Percentiles rank a stretch among this genome's conserved stretches.
These are phyloP conservation scores for Danio albolineatus DNA, from an alignment of 2,797 vertebrate species.

Conservation along the genomic window DNA sequence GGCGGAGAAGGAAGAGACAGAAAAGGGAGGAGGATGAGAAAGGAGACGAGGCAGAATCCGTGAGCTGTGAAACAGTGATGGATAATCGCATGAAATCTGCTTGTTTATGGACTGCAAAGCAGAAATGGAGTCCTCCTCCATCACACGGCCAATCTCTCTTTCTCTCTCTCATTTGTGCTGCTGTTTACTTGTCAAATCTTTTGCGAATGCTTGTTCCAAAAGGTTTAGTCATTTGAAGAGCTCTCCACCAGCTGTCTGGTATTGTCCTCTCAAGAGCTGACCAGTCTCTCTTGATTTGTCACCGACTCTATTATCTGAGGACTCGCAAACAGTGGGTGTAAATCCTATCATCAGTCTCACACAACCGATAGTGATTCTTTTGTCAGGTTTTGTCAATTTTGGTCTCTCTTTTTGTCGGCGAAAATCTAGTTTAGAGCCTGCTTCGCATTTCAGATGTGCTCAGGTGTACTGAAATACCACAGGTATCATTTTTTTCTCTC, in stretches of 20 bases:
- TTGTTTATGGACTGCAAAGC: constrained; percentile 44
- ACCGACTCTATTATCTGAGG: constrained; percentile 55
- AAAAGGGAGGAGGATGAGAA: constrained; percentile 41
- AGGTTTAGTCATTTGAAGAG: constrained; percentile 70
- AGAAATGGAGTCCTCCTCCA: constrained; percentile 38
- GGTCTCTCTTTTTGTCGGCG: background rate
- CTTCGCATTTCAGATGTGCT: too few relatives aligned
- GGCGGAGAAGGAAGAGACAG: constrained; percentile 46
- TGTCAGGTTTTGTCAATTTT: background rate
- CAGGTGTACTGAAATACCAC: too few relatives aligned
- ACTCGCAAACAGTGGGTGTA: background rate
- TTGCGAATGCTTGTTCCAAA: constrained; percentile 64
- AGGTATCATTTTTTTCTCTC: too few relatives aligned
- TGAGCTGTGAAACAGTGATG: constrained; percentile 49
- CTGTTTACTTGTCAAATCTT: constrained; percentile 64
- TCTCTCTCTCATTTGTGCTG: constrained; percentile 31
- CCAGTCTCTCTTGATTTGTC: constrained; percentile 65
- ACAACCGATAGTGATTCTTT: background rate
- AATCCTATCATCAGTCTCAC: constrained; percentile 25
- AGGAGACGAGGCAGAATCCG: constrained; percentile 32
- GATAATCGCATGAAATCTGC: constrained; percentile 53
- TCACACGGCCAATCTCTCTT: constrained; percentile 7
- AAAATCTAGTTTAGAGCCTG: background rate
- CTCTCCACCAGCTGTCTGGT: constrained; percentile 63
- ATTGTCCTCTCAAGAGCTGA: constrained; percentile 66